A percentile compares a stretch with the other conserved stretches of the same genome.
phyloP scores from a whole-genome alignment of 2,797 vertebrate species.

The Peromyscus attwateri region DNA sequence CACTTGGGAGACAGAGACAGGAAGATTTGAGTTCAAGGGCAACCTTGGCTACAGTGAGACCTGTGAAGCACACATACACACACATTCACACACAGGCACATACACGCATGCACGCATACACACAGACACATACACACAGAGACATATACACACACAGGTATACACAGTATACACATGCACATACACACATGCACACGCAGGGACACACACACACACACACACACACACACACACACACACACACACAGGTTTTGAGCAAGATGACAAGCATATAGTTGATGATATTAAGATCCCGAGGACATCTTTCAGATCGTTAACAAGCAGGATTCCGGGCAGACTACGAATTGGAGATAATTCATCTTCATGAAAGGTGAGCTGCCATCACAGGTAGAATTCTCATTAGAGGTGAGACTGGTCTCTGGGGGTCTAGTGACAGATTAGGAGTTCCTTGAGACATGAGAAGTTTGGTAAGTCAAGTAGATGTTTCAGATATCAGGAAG shows the following conservation, averaged over 20 bases:
- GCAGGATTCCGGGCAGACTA: background rate
- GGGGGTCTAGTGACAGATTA: background rate
- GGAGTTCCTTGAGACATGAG: background rate
- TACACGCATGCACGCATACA: background rate
- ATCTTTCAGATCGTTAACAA: background rate
- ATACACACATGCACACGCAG: no score
- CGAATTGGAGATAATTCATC: background rate
- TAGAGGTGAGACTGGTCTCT: background rate
- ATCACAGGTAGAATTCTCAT: background rate
- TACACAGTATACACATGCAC: no score
- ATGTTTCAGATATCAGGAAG: background rate
- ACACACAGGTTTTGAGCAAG: background rate
- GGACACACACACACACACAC: background rate
- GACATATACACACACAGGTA: background rate
- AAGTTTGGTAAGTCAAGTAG: background rate
- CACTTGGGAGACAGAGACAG: background rate
- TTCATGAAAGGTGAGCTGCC: background rate
- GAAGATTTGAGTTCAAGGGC: background rate
- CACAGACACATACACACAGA: background rate
- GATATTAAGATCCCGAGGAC: background rate
- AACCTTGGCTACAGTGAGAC: background rate
- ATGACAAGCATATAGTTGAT: no score
- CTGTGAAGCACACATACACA: background rate
- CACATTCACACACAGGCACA: background rate
- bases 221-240: background rate